Base-by-base conservation (phyloP, 2,888 invertebrate species). In the Cybosia mesomella region DNA sequence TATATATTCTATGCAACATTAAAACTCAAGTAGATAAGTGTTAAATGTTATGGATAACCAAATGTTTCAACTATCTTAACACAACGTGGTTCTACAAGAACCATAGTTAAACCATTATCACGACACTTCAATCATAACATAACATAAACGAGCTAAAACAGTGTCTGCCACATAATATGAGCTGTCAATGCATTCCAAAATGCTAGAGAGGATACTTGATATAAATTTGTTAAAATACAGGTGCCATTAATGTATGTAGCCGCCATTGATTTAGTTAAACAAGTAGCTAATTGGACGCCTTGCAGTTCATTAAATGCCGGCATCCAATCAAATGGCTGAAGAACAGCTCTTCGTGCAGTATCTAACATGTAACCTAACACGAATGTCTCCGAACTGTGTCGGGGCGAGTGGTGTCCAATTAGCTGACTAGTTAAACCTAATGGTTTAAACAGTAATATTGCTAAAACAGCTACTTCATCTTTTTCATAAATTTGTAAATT, bases 1-100 rank as follows among this genome's bases (percentile, higher is more conserved):
- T n/a, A 49, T 15, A 9, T 2, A 4, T 28, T 9, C 18, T 43
- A 43, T 15, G 8, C 5, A n/a, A 49, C n/a, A n/a, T 49, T n/a
- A 43, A 39, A 43, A 43, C 43, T 43, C 18, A 18, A 15, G 39
- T 39, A 39, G n/a, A n/a, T n/a, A n/a, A n/a, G n/a, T n/a, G n/a
- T 18, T 43, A 49, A 49, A 49, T n/a, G 49, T 49, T 49, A 49
- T 49, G n/a, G n/a, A 49, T n/a, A 9, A 49, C 49, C n/a, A 49
- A 49, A 49, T 8, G 49, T 49, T 49, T 49, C n/a, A 18, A 43
- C 18, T 18, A 49, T n/a, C n/a, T 43, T 18, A 43, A 43, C 5
- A 49, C 49, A n/a, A n/a, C 49, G n/a, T 49, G n/a, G 49, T 49
- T 49, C 49, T 49, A 49, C 49, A 49, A 49, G 49, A 49, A 49